phyloP scores from a whole-genome alignment of 2,888 invertebrate genomes.

The Drosophila pegasa region DNA sequence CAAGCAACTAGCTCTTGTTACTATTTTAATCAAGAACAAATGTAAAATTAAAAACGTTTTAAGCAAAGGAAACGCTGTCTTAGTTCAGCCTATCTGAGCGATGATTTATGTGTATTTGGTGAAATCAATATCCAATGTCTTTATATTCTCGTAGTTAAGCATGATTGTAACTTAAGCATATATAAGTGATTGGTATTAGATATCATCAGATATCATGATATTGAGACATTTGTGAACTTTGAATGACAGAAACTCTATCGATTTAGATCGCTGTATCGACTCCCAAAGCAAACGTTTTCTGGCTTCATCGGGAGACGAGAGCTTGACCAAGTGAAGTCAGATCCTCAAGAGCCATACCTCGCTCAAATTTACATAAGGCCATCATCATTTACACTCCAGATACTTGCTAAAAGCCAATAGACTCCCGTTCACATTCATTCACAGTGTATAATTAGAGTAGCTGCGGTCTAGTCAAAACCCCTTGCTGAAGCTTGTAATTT shows the following conservation, averaged over 20 bases:
- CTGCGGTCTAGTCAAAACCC: neutral
- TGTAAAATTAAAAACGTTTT: constrained; percentile 31
- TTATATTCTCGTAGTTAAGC: too few species aligned
- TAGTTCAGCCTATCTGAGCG: neutral
- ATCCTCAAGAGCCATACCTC: neutral
- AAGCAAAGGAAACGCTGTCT: constrained; percentile 6
- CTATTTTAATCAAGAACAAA: constrained; percentile 12
- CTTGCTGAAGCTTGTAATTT: neutral
- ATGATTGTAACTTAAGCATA: too few species aligned
- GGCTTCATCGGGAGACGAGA: too few species aligned
- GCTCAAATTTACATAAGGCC: neutral
- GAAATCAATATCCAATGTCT: too few species aligned
- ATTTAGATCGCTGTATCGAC: too few species aligned
- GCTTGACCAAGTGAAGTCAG: neutral
- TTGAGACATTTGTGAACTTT: neutral
- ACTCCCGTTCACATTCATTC: neutral
- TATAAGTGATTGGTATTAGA: too few species aligned
- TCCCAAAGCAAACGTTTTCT: too few species aligned
- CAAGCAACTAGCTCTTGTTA: constrained; percentile 39
- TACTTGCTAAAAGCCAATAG: neutral
- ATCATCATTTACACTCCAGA: neutral
- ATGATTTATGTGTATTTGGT: neutral
- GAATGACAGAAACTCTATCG: neutral
- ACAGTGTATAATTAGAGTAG: neutral
- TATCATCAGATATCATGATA: too few species aligned